phyloP scores from a whole-genome alignment of 2,888 invertebrate species.

The Salpingus planirostris region DNA sequence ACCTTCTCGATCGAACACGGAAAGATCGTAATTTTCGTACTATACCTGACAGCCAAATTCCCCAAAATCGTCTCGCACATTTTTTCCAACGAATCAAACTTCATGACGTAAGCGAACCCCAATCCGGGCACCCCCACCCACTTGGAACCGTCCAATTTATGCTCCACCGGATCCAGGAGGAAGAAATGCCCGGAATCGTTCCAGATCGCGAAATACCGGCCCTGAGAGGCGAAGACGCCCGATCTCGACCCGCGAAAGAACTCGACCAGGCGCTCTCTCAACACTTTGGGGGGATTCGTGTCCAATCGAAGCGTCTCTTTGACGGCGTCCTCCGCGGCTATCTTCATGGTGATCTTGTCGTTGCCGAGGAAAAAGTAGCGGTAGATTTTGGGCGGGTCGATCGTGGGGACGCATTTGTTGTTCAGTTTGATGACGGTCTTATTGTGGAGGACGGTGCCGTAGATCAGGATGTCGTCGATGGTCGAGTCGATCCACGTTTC shows the following conservation, averaged over 20 bases:
- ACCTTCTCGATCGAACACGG: constrained; percentile 26
- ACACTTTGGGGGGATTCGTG: constrained; percentile 8
- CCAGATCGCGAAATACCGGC: constrained; percentile 32
- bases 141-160: constrained; percentile 26
- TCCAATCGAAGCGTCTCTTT: constrained; percentile 14
- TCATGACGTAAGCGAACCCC: constrained; percentile 22
- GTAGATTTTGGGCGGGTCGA: constrained; percentile 27
- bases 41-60: no score
- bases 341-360: constrained; percentile 26
- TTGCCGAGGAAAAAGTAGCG: constrained; percentile 27
- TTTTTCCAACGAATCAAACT: no score
- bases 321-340: constrained; percentile 20
- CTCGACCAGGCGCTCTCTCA: constrained; percentile 16
- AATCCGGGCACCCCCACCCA: constrained; percentile 28
- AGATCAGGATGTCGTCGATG: constrained; percentile 47
- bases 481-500: constrained; percentile 51
- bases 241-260: constrained; percentile 28
- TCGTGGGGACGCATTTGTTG: constrained; percentile 19
- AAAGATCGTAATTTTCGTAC: constrained; percentile 9
- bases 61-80: no score
- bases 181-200: constrained; percentile 23
- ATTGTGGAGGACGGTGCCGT: constrained; percentile 46
- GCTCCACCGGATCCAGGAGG: constrained; percentile 33
- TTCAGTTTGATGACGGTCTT: constrained; percentile 24
- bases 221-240: constrained; percentile 26